These are phyloP conservation scores for Parasteatoda tepidariorum DNA, from an alignment of 1,140 invertebrate genomes.

Conservation along the genomic window DNA sequence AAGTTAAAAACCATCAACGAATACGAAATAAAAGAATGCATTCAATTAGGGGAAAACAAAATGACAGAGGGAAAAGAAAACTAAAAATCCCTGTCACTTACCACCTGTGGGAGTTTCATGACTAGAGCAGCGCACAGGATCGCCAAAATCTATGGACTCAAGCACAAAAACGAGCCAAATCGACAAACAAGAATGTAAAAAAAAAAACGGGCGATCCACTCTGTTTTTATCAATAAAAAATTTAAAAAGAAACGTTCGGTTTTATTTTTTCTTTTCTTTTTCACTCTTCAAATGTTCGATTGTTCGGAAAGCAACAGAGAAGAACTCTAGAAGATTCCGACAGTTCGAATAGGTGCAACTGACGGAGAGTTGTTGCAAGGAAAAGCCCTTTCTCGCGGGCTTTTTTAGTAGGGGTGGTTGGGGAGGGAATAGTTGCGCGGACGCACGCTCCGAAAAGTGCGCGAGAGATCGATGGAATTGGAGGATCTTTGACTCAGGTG, in stretches of 20 bases:
- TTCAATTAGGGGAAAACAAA: neutral
- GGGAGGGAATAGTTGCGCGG: slow-evolving; percentile 19
- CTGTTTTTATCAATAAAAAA: neutral
- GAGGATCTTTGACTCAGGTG: slow-evolving; percentile 20
- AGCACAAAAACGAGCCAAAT: neutral
- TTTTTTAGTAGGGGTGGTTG: neutral
- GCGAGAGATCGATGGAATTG: neutral
- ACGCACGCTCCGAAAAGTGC: neutral
- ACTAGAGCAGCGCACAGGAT: slow-evolving; percentile 38
- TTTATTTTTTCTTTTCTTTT: neutral
- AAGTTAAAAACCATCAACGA: too few species aligned
- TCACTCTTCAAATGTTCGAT: neutral
- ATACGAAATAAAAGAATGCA: too few species aligned
- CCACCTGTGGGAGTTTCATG: slow-evolving; percentile 59
- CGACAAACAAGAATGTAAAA: neutral
- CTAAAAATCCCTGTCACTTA: slow-evolving; percentile 11
- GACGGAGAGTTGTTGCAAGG: neutral
- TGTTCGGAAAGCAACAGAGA: neutral
- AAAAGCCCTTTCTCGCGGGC: neutral
- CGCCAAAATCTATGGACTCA: neutral
- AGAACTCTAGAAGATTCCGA: neutral
- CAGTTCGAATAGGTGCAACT: neutral
- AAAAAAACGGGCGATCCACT: neutral
- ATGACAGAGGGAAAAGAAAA: neutral
- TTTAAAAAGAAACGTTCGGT: neutral